Evolutionary conservation across 2,888 invertebrate genomes (phyloP).

Genomic region (Julus scanicus): DNA sequence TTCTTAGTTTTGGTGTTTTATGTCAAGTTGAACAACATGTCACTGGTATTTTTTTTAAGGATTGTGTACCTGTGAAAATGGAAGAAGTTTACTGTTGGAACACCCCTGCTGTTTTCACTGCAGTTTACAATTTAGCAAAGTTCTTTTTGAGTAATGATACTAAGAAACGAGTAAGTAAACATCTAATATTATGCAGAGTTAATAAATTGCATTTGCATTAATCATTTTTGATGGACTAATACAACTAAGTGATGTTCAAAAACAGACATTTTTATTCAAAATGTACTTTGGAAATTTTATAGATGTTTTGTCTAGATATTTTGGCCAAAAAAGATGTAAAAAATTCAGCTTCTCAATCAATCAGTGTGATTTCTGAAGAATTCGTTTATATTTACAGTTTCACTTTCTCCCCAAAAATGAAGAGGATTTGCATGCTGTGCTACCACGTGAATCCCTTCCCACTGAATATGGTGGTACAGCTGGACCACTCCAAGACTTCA

Average conservation of each 20-base stretch:
- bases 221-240: too few relatives aligned
- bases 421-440: conserved; percentile 67
- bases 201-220: too few relatives aligned
- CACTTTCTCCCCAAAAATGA: conserved; percentile 69
- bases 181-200: neutral
- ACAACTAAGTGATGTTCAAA: too few relatives aligned
- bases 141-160: neutral
- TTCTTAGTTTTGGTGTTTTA: neutral
- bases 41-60: neutral
- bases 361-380: too few relatives aligned
- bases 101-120: neutral
- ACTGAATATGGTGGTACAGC: conserved; percentile 72
- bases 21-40: neutral
- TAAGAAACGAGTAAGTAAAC: neutral
- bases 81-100: neutral
- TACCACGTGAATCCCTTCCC: conserved; percentile 71
- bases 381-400: conserved; percentile 61
- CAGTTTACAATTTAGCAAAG: neutral
- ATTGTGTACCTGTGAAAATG: neutral
- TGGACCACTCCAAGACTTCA: conserved; percentile 61
- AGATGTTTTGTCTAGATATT: too few relatives aligned
- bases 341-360: too few relatives aligned
- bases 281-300: too few relatives aligned
- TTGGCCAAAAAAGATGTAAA: too few relatives aligned
- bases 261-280: too few relatives aligned